A percentile compares a stretch with the other conserved stretches of the same genome.
Evolutionary conservation across 2,888 invertebrate species (phyloP).

Genomic region (Drosophila diplacantha): DNA sequence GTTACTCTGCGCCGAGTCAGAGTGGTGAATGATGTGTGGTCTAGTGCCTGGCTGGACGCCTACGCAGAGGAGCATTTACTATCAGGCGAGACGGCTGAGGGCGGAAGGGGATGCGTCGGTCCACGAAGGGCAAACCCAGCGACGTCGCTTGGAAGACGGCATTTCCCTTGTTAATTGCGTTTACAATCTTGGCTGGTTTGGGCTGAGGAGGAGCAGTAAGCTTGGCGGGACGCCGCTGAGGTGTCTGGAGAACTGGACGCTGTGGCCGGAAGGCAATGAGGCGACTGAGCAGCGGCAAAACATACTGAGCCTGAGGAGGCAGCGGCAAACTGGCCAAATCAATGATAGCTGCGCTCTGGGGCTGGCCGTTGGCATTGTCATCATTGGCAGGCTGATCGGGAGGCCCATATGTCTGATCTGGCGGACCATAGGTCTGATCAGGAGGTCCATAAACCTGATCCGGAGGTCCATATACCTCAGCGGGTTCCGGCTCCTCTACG

Average conservation of each 20-base stretch:
- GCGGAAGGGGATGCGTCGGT: slow-evolving; percentile 55
- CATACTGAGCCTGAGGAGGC: slow-evolving; percentile 58
- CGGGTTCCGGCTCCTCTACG: slow-evolving; percentile 60
- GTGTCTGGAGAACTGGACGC: slow-evolving; percentile 35
- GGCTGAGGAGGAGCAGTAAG: slow-evolving; percentile 45
- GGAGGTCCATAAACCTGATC: slow-evolving; percentile 25
- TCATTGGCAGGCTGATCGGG: slow-evolving; percentile 45
- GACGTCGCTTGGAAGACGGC: slow-evolving; percentile 50
- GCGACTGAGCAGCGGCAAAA: slow-evolving; percentile 64
- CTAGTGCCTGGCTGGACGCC: slow-evolving; percentile 37
- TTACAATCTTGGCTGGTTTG: slow-evolving; percentile 47
- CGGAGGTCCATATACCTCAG: slow-evolving; percentile 58
- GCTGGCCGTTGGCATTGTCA: slow-evolving; percentile 15
- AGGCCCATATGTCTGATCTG: slow-evolving; percentile 34
- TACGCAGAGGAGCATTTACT: slow-evolving; percentile 51
- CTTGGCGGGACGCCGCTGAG: slow-evolving; percentile 55
- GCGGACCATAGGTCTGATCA: slow-evolving; percentile 29
- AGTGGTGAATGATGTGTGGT: slow-evolving; percentile 6
- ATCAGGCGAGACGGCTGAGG: slow-evolving; percentile 47
- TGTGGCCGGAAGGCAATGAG: slow-evolving; percentile 61
- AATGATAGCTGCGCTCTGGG: slow-evolving; percentile 61
- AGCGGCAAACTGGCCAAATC: slow-evolving; percentile 53
- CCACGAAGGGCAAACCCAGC: slow-evolving; percentile 53
- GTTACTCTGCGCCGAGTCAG: slow-evolving; percentile 17
- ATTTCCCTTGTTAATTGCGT: slow-evolving; percentile 14